A percentile compares a stretch with the other conserved stretches of the same genome.
Conservation (phyloP, 2,888 invertebrate genomes). For the Muschampia plurimacula region DNA sequence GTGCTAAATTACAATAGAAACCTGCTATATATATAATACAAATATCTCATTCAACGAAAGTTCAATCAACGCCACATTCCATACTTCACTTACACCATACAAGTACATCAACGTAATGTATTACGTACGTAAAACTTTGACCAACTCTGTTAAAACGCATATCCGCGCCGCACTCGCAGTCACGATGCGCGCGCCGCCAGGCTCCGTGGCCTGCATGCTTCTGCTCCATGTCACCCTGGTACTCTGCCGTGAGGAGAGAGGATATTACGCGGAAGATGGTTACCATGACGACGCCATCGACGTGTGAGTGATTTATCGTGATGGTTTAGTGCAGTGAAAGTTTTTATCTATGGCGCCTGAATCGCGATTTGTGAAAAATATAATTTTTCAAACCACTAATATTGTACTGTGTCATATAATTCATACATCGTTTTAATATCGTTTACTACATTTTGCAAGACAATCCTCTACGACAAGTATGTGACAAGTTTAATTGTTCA, state of each 20-base stretch:
- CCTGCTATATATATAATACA: neutral
- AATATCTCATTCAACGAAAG: neutral
- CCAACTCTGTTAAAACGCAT: slow-evolving; percentile 72
- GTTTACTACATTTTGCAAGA: no score
- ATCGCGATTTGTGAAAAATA: neutral
- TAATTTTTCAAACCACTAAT: neutral
- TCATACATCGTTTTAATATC: no score
- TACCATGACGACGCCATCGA: slow-evolving; percentile 74
- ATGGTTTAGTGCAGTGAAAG: neutral
- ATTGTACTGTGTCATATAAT: neutral
- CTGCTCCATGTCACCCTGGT: slow-evolving; percentile 69
- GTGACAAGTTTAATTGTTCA: no score
- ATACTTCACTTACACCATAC: neutral
- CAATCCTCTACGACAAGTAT: no score
- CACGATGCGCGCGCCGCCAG: slow-evolving; percentile 78
- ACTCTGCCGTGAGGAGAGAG: slow-evolving; percentile 65
- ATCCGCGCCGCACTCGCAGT: slow-evolving; percentile 66
- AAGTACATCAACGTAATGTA: slow-evolving; percentile 12
- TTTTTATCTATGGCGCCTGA: neutral
- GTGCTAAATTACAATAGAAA: neutral
- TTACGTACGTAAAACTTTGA: slow-evolving; percentile 61
- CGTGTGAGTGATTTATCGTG: slow-evolving; percentile 70
- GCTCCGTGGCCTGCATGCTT: slow-evolving; percentile 66
- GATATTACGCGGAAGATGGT: slow-evolving; percentile 73
- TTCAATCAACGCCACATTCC: slow-evolving; percentile 6